phyloP scores from a whole-genome alignment of 1,140 invertebrate genomes.

The Medauroidea extradentata region DNA sequence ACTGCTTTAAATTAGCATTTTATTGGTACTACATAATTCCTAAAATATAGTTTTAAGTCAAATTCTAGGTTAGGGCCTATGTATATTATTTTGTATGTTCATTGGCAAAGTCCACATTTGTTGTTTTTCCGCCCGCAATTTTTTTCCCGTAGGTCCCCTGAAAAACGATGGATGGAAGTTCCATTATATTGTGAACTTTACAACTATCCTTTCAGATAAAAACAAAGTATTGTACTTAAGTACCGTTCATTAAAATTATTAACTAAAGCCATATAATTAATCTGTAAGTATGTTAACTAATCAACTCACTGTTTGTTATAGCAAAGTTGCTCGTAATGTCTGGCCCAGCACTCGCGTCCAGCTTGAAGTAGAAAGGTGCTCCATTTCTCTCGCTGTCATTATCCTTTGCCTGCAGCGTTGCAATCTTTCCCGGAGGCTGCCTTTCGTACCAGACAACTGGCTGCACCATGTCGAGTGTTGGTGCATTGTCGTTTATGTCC shows the following conservation, averaged over 20 bases:
- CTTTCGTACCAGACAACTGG: constrained; percentile 82
- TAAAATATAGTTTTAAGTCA: no score
- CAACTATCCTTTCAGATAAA: background rate
- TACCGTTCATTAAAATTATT: constrained; percentile 2
- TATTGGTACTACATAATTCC: no score
- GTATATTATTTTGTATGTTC: no score
- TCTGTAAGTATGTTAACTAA: constrained; percentile 11
- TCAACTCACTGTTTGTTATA: constrained; percentile 39
- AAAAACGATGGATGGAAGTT: no score
- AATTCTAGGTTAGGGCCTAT: no score
- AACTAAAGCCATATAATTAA: background rate
- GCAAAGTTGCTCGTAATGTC: constrained; percentile 68
- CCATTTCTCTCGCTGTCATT: constrained; percentile 75
- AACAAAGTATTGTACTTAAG: background rate
- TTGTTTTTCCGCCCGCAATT: no score
- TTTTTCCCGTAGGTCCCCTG: no score
- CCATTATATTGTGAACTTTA: background rate
- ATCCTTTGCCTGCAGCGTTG: constrained; percentile 69
- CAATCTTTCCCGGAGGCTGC: constrained; percentile 61
- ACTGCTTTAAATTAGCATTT: no score
- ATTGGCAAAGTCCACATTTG: no score
- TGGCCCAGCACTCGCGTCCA: constrained; percentile 59
- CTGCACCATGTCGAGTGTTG: constrained; percentile 70
- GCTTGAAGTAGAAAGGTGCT: constrained; percentile 69
- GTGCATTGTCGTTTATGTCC: constrained; percentile 89